phyloP scores from a whole-genome alignment of 2,888 invertebrate genomes.

The Gari tellinella region DNA sequence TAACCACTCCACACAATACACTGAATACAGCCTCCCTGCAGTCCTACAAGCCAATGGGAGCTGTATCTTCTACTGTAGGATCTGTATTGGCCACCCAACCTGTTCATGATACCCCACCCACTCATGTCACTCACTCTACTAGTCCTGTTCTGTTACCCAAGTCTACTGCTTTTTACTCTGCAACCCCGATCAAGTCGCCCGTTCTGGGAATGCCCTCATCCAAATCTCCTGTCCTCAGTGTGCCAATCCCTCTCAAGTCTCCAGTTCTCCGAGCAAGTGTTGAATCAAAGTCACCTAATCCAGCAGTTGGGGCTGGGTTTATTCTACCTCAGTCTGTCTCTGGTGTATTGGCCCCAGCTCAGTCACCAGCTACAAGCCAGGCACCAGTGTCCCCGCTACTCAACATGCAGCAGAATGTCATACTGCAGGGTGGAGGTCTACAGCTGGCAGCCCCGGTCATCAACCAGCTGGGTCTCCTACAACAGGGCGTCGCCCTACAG shows the following conservation, averaged over 20 bases:
- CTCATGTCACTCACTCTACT: constrained; percentile 1
- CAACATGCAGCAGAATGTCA: constrained; percentile 35
- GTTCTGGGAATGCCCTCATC: too few species aligned
- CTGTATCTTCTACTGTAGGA: constrained; percentile 31
- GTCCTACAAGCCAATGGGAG: constrained; percentile 25
- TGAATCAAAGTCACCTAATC: constrained; percentile 23
- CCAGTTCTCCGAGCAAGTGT: constrained; percentile 8
- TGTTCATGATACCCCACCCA: not conserved
- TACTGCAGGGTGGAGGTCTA: constrained; percentile 40
- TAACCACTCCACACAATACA: constrained; percentile 6
- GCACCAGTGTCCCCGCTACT: constrained; percentile 44
- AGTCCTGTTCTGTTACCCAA: constrained; percentile 31
- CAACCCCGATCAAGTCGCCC: not conserved
- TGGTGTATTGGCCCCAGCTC: constrained; percentile 17
- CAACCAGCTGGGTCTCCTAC: constrained; percentile 41
- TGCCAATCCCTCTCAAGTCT: constrained; percentile 6
- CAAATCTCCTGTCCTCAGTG: too few species aligned
- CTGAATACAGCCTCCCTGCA: constrained; percentile 8
- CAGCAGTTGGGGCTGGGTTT: constrained; percentile 6
- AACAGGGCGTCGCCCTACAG: constrained; percentile 18
- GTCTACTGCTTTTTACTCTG: constrained; percentile 17
- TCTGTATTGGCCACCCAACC: constrained; percentile 11
- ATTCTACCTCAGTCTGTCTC: constrained; percentile 24
- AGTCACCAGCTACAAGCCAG: constrained; percentile 26
- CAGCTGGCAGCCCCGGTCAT: constrained; percentile 47